Evolutionary conservation across 2,113 vertebrate genomes (phyloP).

Genomic region (Struthidea cinerea): DNA sequence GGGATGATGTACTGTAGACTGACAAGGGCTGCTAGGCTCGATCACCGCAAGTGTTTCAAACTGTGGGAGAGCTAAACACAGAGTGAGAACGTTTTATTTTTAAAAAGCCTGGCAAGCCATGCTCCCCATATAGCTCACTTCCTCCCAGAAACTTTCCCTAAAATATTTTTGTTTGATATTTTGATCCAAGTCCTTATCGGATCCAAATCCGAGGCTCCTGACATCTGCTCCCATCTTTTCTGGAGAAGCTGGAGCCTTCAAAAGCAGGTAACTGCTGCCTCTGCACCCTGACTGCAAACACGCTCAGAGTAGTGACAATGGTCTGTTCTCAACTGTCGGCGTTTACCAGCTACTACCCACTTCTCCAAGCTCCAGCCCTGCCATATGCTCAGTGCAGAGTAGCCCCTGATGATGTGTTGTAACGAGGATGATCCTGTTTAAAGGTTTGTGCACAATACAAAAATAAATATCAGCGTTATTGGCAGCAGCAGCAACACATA

Average conservation of each 20-base stretch:
- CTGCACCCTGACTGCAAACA: not conserved
- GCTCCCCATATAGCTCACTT: slow-evolving; percentile 56
- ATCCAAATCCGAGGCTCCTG: slow-evolving; percentile 33
- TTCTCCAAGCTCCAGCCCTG: not conserved
- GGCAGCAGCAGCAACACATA: not conserved
- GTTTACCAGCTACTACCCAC: not conserved
- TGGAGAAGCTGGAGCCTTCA: not conserved
- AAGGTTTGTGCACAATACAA: not conserved
- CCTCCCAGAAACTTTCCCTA: slow-evolving; percentile 59
- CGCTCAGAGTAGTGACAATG: not conserved
- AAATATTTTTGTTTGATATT: slow-evolving; percentile 66
- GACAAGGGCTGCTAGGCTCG: slow-evolving; percentile 59
- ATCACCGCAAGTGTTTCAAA: slow-evolving; percentile 51
- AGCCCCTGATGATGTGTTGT: slow-evolving; percentile 28
- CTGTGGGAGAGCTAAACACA: slow-evolving; percentile 39
- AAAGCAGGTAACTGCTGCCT: slow-evolving; percentile 31
- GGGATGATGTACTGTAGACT: slow-evolving; percentile 52
- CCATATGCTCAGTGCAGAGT: slow-evolving; percentile 7
- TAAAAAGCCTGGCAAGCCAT: slow-evolving; percentile 60
- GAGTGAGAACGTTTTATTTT: slow-evolving; percentile 65
- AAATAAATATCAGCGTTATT: not conserved
- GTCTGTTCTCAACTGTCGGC: not conserved
- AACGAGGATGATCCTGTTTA: not conserved
- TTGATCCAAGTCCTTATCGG: slow-evolving; percentile 43
- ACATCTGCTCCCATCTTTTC: slow-evolving; percentile 46